These are phyloP conservation scores for Cladopsammia gracilis DNA, from an alignment of 64 coral and sea anemone species.

Conservation along the genomic window DNA sequence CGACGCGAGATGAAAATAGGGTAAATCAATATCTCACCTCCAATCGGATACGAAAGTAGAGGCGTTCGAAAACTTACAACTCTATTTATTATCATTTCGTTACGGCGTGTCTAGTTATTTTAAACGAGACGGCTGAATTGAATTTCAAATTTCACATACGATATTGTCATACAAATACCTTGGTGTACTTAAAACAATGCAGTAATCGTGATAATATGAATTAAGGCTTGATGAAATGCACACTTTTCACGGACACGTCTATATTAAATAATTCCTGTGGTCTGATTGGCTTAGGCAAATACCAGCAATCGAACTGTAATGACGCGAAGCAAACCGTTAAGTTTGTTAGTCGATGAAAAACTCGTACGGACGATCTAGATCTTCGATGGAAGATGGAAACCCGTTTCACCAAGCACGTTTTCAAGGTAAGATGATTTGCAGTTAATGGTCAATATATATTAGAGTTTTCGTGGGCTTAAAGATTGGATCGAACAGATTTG, in stretches of 20 bases:
- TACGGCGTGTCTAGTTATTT: too few relatives aligned
- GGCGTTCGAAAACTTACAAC: too few relatives aligned
- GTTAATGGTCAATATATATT: too few relatives aligned
- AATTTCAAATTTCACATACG: too few relatives aligned
- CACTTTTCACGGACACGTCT: background rate
- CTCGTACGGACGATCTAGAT: background rate
- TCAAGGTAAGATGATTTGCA: background rate
- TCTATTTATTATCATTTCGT: too few relatives aligned
- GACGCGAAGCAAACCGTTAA: background rate
- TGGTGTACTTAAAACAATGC: background rate
- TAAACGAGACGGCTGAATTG: too few relatives aligned
- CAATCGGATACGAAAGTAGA: too few relatives aligned
- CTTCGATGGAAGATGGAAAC: background rate
- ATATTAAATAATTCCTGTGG: background rate
- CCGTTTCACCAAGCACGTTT: background rate
- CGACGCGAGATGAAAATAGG: too few relatives aligned
- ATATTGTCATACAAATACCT: background rate
- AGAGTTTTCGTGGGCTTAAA: too few relatives aligned
- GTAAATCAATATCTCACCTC: too few relatives aligned
- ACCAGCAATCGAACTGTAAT: background rate
- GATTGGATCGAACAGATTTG: too few relatives aligned
- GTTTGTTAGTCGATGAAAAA: background rate
- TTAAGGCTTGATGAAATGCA: background rate
- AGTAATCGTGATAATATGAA: background rate
- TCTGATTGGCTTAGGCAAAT: constrained; percentile 13